Evolutionary conservation across 2,113 vertebrate genomes (phyloP).

Genomic region (Morone saxatilis): DNA sequence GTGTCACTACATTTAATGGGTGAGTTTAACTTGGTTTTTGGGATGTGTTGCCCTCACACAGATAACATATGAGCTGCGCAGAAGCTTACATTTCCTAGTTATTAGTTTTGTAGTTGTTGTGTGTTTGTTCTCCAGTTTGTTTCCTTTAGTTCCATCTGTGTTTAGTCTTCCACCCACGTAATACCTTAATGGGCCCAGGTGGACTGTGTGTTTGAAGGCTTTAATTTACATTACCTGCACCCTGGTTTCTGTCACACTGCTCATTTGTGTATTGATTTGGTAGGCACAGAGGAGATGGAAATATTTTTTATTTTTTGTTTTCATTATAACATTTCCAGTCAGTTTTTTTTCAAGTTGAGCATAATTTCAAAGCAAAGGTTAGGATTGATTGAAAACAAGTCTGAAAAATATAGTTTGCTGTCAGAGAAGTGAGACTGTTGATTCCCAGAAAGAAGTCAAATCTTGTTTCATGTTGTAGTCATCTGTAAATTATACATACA

Average conservation of each 20-base stretch:
- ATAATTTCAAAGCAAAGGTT: constrained; percentile 40
- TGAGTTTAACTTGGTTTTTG: background rate
- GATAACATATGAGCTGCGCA: background rate
- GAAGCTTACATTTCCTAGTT: background rate
- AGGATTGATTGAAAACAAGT: constrained; percentile 25
- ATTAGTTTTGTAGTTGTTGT: background rate
- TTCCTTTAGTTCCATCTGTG: constrained; percentile 47
- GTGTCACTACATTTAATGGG: background rate
- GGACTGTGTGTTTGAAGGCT: constrained; percentile 18
- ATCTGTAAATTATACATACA: constrained; percentile 5
- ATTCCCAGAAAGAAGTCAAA: constrained; percentile 21
- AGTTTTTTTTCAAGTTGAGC: constrained; percentile 33
- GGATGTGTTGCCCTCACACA: constrained; percentile 10
- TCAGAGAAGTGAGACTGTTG: constrained; percentile 1
- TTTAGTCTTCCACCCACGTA: constrained; percentile 18
- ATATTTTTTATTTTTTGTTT: too few relatives aligned
- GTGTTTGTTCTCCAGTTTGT: background rate
- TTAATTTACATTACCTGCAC: constrained; percentile 45
- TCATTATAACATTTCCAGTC: constrained; percentile 11
- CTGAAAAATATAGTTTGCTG: constrained; percentile 2
- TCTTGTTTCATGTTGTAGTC: constrained; percentile 12
- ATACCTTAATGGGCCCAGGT: constrained; percentile 15
- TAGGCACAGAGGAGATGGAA: constrained; percentile 7
- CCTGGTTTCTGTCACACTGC: constrained; percentile 24
- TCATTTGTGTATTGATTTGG: constrained; percentile 51